Conservation (phyloP, 2,888 invertebrate genomes). For the Ephialtes manifestator region DNA sequence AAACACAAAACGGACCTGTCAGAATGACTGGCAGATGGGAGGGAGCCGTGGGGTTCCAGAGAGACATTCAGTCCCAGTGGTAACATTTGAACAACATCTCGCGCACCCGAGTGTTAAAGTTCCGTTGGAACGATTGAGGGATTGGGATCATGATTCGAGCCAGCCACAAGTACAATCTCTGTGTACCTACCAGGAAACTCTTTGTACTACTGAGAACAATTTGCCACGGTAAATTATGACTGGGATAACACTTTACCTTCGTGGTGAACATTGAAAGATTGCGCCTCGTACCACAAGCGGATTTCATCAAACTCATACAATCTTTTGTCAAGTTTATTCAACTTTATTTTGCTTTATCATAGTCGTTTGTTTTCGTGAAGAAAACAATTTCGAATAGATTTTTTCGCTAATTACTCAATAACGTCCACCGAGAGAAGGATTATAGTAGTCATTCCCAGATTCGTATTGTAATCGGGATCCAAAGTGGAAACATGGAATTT, state of each 20-base stretch:
- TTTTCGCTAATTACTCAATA: too few species aligned
- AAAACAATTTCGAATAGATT: not conserved
- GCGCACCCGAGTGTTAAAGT: constrained; percentile 46
- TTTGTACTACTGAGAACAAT: not conserved
- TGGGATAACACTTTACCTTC: not conserved
- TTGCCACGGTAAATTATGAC: constrained; percentile 12
- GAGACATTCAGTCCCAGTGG: constrained; percentile 2
- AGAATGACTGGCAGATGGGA: constrained; percentile 50
- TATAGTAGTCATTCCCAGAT: too few species aligned
- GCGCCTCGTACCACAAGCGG: too few species aligned
- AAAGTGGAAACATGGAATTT: too few species aligned
- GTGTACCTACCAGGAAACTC: not conserved
- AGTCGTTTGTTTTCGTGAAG: not conserved
- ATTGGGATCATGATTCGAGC: constrained; percentile 40
- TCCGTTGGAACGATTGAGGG: constrained; percentile 64
- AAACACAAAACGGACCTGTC: constrained; percentile 47
- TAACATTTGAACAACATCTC: constrained; percentile 13
- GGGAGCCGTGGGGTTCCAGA: not conserved
- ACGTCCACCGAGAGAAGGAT: too few species aligned
- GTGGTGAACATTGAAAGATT: not conserved
- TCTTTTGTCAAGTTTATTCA: too few species aligned
- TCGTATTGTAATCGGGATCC: too few species aligned
- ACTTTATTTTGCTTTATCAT: too few species aligned
- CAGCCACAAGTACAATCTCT: constrained; percentile 9
- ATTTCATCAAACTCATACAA: too few species aligned